A percentile compares a stretch with the other conserved stretches of the same genome.
Conservation (phyloP, 2,113 vertebrate species). For the Seriola quinqueradiata region DNA sequence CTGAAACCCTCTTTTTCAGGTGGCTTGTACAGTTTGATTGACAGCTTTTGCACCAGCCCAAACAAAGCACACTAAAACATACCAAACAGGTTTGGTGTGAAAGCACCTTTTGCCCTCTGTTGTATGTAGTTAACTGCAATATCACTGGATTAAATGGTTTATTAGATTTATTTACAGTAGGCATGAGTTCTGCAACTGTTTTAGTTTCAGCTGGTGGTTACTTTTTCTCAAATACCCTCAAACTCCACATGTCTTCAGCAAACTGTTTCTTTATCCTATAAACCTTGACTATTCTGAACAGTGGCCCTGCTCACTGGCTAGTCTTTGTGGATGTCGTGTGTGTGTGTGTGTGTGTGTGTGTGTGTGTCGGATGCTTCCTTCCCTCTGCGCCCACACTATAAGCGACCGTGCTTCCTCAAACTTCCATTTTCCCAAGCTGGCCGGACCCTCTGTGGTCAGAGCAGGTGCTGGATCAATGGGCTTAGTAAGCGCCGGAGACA, state of each 20-base stretch:
- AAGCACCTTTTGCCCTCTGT: too few species aligned
- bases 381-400: conserved; percentile 22
- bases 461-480: conserved; percentile 79
- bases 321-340: conserved; percentile 23
- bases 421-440: conserved; percentile 66
- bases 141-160: neutral
- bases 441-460: conserved; percentile 47
- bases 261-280: neutral
- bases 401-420: conserved; percentile 70
- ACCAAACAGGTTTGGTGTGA: too few species aligned
- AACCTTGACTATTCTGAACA: neutral
- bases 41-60: neutral
- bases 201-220: neutral
- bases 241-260: neutral
- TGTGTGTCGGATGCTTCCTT: conserved; percentile 63
- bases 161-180: neutral
- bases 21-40: neutral
- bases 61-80: too few species aligned
- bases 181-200: neutral
- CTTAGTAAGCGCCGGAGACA: conserved; percentile 71
- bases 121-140: neutral
- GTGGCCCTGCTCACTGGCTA: neutral
- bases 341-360: conserved; percentile 26
- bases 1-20: too few species aligned
- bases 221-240: neutral